Evolutionary conservation across 2,888 invertebrate genomes (phyloP).

Genomic region (Scelioninae gen. 1): DNA sequence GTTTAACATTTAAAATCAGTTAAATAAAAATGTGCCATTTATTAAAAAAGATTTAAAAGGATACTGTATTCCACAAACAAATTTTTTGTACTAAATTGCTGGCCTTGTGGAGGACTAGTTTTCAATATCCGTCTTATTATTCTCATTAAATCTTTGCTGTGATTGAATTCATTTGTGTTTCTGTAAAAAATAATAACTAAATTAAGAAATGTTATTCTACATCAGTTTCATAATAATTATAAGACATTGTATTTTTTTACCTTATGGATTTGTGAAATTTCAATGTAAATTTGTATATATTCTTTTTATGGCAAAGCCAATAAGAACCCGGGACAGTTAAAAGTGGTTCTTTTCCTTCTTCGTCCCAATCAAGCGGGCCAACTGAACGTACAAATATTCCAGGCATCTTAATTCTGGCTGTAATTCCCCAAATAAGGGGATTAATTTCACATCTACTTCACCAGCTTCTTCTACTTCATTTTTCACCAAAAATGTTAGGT

Average conservation of each 20-base stretch:
- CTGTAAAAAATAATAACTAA: constrained; percentile 77
- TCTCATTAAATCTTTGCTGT: constrained; percentile 81
- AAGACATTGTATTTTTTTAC: constrained; percentile 64
- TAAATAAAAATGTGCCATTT: too few species aligned
- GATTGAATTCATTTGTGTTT: constrained; percentile 74
- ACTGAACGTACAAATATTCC: constrained; percentile 82
- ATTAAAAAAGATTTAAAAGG: too few species aligned
- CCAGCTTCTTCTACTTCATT: constrained; percentile 69
- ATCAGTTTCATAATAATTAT: too few species aligned
- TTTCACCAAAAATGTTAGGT: constrained; percentile 79
- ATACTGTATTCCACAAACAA: constrained; percentile 82
- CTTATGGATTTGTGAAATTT: constrained; percentile 78
- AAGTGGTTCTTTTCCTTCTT: constrained; percentile 76
- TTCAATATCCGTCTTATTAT: constrained; percentile 81
- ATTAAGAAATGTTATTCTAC: too few species aligned
- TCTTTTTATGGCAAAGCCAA: constrained; percentile 82
- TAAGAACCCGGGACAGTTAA: constrained; percentile 82
- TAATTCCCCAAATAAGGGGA: constrained; percentile 81
- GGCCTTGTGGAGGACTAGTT: constrained; percentile 79
- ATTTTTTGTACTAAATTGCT: constrained; percentile 80
- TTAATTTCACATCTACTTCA: constrained; percentile 75
- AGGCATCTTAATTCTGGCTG: constrained; percentile 83
- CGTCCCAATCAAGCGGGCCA: constrained; percentile 80
- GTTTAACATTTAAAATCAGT: too few species aligned
- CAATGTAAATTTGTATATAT: constrained; percentile 82